These are phyloP conservation scores for Sarcophilus harrisii DNA, from an alignment of 2,797 vertebrate genomes.

Conservation along the genomic window DNA sequence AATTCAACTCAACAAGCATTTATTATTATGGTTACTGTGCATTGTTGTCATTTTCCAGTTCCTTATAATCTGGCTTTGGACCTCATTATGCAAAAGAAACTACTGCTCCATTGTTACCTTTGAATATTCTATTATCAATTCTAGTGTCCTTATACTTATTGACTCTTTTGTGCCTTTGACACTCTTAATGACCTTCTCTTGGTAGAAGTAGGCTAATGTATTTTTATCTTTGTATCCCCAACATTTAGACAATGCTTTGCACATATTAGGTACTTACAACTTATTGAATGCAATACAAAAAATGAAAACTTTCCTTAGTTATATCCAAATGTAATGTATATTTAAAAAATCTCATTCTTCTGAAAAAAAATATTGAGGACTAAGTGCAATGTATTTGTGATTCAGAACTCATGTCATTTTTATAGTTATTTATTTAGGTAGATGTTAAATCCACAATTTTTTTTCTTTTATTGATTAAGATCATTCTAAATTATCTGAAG, in stretches of 20 bases:
- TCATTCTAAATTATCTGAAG: constrained; percentile 57
- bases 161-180: background rate
- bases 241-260: background rate
- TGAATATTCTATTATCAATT: background rate
- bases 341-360: constrained; percentile 59
- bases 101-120: background rate
- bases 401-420: constrained; percentile 53
- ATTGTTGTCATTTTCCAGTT: background rate
- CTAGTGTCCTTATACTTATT: background rate
- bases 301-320: constrained; percentile 17
- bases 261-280: background rate
- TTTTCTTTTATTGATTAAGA: constrained; percentile 60
- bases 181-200: background rate
- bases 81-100: background rate
- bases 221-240: background rate
- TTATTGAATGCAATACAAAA: background rate
- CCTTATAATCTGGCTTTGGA: background rate
- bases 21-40: background rate
- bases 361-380: constrained; percentile 9
- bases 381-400: constrained; percentile 29
- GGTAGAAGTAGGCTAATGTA: background rate
- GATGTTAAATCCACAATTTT: constrained; percentile 57
- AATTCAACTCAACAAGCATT: background rate
- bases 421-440: constrained; percentile 53
- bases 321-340: constrained; percentile 40